Evolutionary conservation across 2,888 invertebrate species (phyloP).

Genomic region (Strigamia transsilvanica): DNA sequence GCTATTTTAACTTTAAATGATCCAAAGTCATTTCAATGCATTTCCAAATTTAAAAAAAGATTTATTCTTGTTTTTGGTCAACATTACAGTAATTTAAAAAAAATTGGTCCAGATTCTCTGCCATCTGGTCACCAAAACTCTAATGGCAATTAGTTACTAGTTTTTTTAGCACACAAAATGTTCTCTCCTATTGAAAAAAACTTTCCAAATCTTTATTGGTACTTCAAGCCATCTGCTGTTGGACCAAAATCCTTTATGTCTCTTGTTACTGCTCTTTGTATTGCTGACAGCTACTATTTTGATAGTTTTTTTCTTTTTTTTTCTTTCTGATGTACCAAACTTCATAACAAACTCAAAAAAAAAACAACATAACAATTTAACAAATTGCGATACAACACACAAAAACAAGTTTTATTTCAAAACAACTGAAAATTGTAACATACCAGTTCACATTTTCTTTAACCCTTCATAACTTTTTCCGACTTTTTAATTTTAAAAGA

Average conservation of each 20-base stretch:
- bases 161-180: not conserved
- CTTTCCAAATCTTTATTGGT: conserved; percentile 42
- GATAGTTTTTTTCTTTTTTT: conserved; percentile 22
- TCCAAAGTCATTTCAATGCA: not conserved
- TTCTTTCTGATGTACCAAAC: not conserved
- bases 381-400: not conserved
- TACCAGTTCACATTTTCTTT: not conserved
- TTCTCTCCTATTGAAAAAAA: conserved; percentile 37
- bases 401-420: not conserved
- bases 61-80: not conserved
- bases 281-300: conserved; percentile 43
- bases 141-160: conserved; percentile 38
- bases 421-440: not conserved
- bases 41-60: not conserved
- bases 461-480: not conserved
- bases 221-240: conserved; percentile 39
- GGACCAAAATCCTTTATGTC: conserved; percentile 27
- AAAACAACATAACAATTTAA: not conserved
- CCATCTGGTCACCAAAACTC: conserved; percentile 22
- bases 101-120: not conserved
- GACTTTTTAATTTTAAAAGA: not conserved
- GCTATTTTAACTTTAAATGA: not conserved
- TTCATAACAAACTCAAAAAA: conserved; percentile 6
- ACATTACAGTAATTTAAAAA: not conserved
- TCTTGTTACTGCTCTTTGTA: conserved; percentile 42